Evolutionary conservation across 2,888 invertebrate species (phyloP).

Genomic region (Drosophila pseudotalamancana): DNA sequence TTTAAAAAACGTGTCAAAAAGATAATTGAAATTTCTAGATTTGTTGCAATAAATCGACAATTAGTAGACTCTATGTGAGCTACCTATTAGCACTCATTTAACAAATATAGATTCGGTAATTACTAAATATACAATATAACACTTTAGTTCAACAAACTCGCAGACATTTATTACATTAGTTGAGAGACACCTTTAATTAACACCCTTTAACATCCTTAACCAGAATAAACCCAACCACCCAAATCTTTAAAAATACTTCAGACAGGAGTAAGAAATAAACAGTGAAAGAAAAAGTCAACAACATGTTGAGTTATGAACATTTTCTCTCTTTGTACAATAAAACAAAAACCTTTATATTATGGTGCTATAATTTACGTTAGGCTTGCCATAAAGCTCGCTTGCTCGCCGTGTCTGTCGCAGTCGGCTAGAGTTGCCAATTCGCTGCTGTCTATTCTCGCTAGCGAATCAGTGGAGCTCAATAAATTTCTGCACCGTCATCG

Average conservation of each 20-base stretch:
- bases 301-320: slow-evolving; percentile 1
- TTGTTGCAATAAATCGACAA: background rate
- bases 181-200: slow-evolving; percentile 32
- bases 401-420: background rate
- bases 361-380: slow-evolving; percentile 32
- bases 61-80: background rate
- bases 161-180: slow-evolving; percentile 18
- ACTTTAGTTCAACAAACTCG: slow-evolving; percentile 29
- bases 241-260: background rate
- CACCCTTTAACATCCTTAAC: slow-evolving; percentile 15
- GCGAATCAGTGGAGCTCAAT: slow-evolving; percentile 43
- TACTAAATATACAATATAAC: slow-evolving; percentile 25
- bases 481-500: slow-evolving; percentile 64
- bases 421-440: slow-evolving; percentile 16
- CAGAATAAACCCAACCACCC: slow-evolving; percentile 1
- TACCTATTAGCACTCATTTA: slow-evolving; percentile 23
- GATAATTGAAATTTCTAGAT: background rate
- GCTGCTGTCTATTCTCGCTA: slow-evolving; percentile 18
- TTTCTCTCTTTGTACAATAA: slow-evolving; percentile 7
- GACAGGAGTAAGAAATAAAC: background rate
- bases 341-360: slow-evolving; percentile 11
- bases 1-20: background rate
- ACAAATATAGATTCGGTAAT: slow-evolving; percentile 22
- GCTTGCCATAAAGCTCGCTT: slow-evolving; percentile 32
- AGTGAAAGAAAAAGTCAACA: slow-evolving; percentile 1